Evolutionary conservation across 2,113 vertebrate genomes (phyloP).

Genomic region (Oncorhynchus mykiss): DNA sequence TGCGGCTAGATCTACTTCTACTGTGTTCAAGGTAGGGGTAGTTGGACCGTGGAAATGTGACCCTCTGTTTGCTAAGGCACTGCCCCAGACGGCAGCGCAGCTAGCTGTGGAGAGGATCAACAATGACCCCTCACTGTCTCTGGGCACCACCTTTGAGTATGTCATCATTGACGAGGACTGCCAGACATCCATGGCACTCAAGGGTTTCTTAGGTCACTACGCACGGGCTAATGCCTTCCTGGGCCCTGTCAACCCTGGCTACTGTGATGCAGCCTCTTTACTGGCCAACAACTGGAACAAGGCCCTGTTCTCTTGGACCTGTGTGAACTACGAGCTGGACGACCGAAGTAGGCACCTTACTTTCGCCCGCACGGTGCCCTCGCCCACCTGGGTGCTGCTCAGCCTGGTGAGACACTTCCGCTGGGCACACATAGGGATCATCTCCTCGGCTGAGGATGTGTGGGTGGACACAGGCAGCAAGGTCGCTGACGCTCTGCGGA

Average conservation of each 20-base stretch:
- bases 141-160: conserved; percentile 63
- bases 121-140: conserved; percentile 56
- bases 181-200: conserved; percentile 65
- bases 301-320: conserved; percentile 79
- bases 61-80: conserved; percentile 72
- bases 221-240: conserved; percentile 72
- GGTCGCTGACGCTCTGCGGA: conserved; percentile 66
- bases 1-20: conserved; percentile 4
- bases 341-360: conserved; percentile 52
- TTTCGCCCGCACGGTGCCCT: conserved; percentile 70
- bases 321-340: conserved; percentile 73
- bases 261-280: conserved; percentile 70
- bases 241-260: conserved; percentile 76
- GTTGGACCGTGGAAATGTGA: conserved; percentile 77
- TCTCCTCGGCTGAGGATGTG: conserved; percentile 73
- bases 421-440: conserved; percentile 75
- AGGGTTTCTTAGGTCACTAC: conserved; percentile 63
- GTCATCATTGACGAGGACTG: conserved; percentile 74
- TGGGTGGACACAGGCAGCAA: conserved; percentile 73
- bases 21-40: conserved; percentile 70
- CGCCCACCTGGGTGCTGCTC: conserved; percentile 66
- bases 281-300: conserved; percentile 75
- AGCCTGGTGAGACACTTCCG: conserved; percentile 74
- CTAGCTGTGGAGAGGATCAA: conserved; percentile 70
- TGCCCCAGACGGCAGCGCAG: conserved; percentile 66